phyloP scores from a whole-genome alignment of 2,888 invertebrate species.

The Iselma pallidipennis region DNA sequence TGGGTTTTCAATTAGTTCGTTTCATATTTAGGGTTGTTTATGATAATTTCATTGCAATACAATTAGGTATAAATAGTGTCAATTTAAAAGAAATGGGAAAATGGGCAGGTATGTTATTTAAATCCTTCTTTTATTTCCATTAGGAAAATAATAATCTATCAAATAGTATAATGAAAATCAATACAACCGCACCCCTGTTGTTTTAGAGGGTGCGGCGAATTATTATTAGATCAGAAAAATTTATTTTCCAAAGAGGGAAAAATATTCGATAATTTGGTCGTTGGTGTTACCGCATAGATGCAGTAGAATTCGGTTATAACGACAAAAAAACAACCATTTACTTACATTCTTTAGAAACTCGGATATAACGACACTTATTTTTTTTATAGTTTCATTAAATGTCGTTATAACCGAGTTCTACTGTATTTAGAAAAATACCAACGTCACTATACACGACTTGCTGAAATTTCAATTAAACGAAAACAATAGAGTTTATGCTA shows the following conservation, averaged over 20 bases:
- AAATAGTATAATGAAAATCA: neutral
- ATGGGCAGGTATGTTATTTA: slow-evolving; percentile 75
- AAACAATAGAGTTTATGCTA: slow-evolving; percentile 16
- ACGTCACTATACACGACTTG: neutral
- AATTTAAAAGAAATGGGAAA: slow-evolving; percentile 72
- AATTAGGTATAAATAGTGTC: slow-evolving; percentile 56
- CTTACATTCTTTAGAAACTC: no score
- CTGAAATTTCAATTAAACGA: slow-evolving; percentile 12
- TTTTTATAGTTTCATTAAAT: no score
- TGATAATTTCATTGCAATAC: slow-evolving; percentile 58
- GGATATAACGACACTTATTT: no score
- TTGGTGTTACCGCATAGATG: no score
- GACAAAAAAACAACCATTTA: no score
- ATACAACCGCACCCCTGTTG: neutral
- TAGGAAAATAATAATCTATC: neutral
- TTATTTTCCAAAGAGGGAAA: no score
- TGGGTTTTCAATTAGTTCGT: slow-evolving; percentile 58
- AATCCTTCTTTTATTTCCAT: neutral
- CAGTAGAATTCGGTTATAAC: no score
- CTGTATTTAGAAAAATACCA: no score
- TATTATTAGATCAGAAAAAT: neutral
- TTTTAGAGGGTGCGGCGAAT: neutral
- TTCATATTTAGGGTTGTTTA: slow-evolving; percentile 57
- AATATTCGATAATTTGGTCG: no score
- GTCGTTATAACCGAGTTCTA: no score